These are phyloP conservation scores for Alouatta palliata DNA, from an alignment of 2,113 vertebrate genomes.

Conservation along the genomic window DNA sequence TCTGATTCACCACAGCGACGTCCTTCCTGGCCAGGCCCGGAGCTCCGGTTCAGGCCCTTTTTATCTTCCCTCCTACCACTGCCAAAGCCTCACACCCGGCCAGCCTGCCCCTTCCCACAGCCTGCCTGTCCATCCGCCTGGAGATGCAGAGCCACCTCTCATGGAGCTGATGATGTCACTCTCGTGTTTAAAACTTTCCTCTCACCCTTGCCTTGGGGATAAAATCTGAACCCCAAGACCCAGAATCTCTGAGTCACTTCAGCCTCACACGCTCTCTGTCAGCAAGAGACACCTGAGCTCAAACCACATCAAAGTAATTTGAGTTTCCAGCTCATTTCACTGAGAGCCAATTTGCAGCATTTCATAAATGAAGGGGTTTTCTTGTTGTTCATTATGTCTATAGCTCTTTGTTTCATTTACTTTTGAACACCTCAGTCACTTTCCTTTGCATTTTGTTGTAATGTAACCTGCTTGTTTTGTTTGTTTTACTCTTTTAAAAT, in stretches of 20 bases:
- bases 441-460: not conserved
- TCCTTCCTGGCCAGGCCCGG: not conserved
- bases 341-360: not conserved
- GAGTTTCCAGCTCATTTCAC: not conserved
- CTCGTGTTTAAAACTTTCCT: not conserved
- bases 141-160: not conserved
- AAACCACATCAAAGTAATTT: not conserved
- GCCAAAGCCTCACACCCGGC: not conserved
- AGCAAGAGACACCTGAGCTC: not conserved
- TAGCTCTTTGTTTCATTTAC: not conserved
- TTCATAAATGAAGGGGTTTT: not conserved
- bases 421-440: not conserved
- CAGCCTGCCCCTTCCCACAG: not conserved
- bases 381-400: not conserved
- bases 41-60: not conserved
- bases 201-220: not conserved
- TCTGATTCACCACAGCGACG: not conserved
- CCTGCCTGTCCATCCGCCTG: rapidly evolving
- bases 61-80: not conserved
- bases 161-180: rapidly evolving
- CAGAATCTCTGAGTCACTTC: rapidly evolving
- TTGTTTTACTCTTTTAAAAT: conserved; percentile 5
- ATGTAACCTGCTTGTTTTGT: not conserved
- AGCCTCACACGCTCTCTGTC: rapidly evolving
- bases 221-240: not conserved